Base-by-base conservation (phyloP, 1,140 invertebrate species). In the Vanessa tameamea region DNA sequence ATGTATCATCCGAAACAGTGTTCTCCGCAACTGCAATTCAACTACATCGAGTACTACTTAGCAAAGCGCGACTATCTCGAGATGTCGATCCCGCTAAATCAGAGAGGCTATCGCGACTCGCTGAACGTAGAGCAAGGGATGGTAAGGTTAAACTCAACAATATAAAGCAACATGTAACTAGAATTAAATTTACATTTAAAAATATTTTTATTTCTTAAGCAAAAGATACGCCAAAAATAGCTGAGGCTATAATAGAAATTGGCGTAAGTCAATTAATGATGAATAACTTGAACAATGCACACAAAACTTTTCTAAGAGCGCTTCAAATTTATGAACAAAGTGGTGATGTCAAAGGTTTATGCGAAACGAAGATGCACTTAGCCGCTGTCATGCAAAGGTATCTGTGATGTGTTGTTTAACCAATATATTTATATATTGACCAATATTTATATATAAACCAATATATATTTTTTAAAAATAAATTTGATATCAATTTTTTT, bases 81-180 rank as follows among this genome's bases (percentile, higher is more conserved):
- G 76, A 81, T 48, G 59, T 64, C 14, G 88, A 94, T 76, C 78
- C 91, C 0, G 75, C 86, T 0, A 83, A 91, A 61, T 91, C 94
- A 2, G 86, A 93, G 12, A 86, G 91, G 64, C 79, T 93, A 3
- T 92, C 92, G 12, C 82, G 87, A 2, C 78, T 93, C 8, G 94
- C 94, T 3, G 84, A 94, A 47, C 85, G 92, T 71, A 85, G 93
- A 71, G 94, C 94, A 3, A 84, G 73, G 57, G 94, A 94, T 86
- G 92, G 94, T 94, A 51, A 82, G 53, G 2, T 1, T 20, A n/a
- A n/a, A 50, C 13, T 12, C 20, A 55, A 55, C 0, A 23, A 55
- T 23, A n/a, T 20, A 55, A 55, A 20, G 53, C 9, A n/a, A 55
- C 0, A 20, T 6, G 6, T 7, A n/a, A 53, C 5, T 13, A 13